phyloP scores from a whole-genome alignment of 2,797 vertebrate genomes.

The Enteromius unitaeniatus region DNA sequence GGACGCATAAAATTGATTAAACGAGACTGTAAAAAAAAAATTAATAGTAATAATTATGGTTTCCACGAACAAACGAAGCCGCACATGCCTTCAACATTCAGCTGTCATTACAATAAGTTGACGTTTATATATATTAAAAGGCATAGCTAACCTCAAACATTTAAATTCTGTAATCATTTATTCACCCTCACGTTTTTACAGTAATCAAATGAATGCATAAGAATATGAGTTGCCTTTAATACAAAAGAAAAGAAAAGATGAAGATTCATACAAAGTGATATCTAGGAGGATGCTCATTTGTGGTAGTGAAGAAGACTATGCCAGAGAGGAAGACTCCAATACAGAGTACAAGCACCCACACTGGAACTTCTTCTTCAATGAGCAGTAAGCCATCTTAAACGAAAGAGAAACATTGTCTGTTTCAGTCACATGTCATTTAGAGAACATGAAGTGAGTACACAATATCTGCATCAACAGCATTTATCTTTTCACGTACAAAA shows the following conservation, averaged over 20 bases:
- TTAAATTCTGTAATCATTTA: not conserved
- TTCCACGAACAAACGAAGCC: not conserved
- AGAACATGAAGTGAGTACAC: not conserved
- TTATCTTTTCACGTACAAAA: not conserved
- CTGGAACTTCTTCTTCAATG: slow-evolving; percentile 86
- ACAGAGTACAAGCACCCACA: slow-evolving; percentile 85
- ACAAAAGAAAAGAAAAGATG: not conserved
- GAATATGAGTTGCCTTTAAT: not conserved
- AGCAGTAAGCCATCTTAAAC: slow-evolving; percentile 80
- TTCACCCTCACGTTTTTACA: not conserved
- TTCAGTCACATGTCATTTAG: not conserved
- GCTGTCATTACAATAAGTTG: not conserved
- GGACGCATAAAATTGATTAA: not conserved
- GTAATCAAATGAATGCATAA: not conserved
- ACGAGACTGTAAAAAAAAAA: no score
- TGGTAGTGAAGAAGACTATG: slow-evolving; percentile 85
- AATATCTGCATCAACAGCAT: not conserved
- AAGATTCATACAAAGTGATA: slow-evolving; percentile 86
- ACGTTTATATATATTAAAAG: not conserved
- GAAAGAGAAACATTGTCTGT: slow-evolving; percentile 21
- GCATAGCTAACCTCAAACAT: no score
- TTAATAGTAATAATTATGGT: not conserved
- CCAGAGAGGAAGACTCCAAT: slow-evolving; percentile 79
- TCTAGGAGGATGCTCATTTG: slow-evolving; percentile 83
- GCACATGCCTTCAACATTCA: not conserved